Base-by-base conservation (phyloP, 2,888 invertebrate species). In the Phortica magna region DNA sequence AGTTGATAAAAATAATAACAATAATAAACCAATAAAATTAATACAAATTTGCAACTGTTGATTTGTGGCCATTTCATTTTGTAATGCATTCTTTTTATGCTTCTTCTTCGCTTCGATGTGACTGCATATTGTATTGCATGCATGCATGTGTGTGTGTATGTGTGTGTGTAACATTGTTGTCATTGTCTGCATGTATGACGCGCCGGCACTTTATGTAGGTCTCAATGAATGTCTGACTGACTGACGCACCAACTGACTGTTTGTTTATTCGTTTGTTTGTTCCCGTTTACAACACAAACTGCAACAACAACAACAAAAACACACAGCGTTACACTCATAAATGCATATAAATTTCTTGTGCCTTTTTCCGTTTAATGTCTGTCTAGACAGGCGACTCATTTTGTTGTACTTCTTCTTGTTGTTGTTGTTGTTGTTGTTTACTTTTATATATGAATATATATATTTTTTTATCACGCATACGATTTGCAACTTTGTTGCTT, bases 1-100 rank as follows among this genome's bases (percentile, higher is more conserved):
- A 75, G 41, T 61, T 75, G 61, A 67, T 73, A 75, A n/a, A n/a
- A n/a, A 6, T 12, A 78, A 68, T 85, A 78, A 84, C 83, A 86
- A 85, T 84, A 84, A 84, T 83, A 84, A 84, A 83, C 80, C 84
- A 84, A 84, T 86, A 84, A 84, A 84, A 80, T 75, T 82, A 83
- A 86, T 83, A 87, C 79, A 83, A 82, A 85, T 48, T 83, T 87
- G 82, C 82, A 83, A 81, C 84, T 84, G 82, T 80, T 85, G 76
- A 67, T 67, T 78, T 79, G 73, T n/a, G 19, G 17, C 55, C 53
- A 53, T n/a, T 53, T 53, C n/a, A 53, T 17, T 57, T 57, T n/a
- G n/a, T 14, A 14, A 57, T 53, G 53, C 12, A 19, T 9, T 57
- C 57, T 57, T 9, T 57, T n/a, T 17, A n/a, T n/a, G 5, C 57